phyloP scores from a whole-genome alignment of 2,888 invertebrate genomes.

The Heteromurus nitidus region DNA sequence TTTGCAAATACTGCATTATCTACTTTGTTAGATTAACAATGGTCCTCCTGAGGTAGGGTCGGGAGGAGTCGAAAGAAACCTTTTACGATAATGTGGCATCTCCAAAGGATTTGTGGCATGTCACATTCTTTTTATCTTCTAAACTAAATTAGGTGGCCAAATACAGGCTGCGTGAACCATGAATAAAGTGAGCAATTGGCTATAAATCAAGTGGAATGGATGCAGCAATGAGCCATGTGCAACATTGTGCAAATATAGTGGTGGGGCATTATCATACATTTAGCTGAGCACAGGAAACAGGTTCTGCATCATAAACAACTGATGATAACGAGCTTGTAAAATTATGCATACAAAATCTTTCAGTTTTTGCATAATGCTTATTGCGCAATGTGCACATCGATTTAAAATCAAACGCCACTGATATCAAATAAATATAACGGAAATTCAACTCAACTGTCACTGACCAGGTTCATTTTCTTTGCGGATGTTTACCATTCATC shows the following conservation, averaged over 20 bases:
- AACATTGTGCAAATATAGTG: not conserved
- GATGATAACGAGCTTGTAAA: no score
- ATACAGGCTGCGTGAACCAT: conserved; percentile 13
- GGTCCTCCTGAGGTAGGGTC: not conserved
- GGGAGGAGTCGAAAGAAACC: not conserved
- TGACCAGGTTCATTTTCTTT: no score
- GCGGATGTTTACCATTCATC: no score
- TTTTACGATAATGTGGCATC: not conserved
- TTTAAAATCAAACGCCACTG: no score
- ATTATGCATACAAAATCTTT: no score
- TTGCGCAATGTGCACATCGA: no score
- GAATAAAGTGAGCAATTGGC: no score
- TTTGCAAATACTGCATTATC: not conserved
- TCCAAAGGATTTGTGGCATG: not conserved
- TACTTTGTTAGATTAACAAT: no score
- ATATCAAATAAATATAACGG: no score
- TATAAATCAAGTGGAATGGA: conserved; percentile 41
- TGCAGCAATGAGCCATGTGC: conserved; percentile 16
- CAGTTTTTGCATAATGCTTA: no score
- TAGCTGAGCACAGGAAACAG: conserved; percentile 3
- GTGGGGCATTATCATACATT: not conserved
- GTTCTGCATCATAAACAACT: conserved; percentile 16
- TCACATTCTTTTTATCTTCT: no score
- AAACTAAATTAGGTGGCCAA: conserved; percentile 4
- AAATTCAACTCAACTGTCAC: no score